Percentiles rank a stretch among this genome's conserved stretches.
Conservation (phyloP, 92 coral and sea anemone species). For the Palythoa grandiflora region DNA sequence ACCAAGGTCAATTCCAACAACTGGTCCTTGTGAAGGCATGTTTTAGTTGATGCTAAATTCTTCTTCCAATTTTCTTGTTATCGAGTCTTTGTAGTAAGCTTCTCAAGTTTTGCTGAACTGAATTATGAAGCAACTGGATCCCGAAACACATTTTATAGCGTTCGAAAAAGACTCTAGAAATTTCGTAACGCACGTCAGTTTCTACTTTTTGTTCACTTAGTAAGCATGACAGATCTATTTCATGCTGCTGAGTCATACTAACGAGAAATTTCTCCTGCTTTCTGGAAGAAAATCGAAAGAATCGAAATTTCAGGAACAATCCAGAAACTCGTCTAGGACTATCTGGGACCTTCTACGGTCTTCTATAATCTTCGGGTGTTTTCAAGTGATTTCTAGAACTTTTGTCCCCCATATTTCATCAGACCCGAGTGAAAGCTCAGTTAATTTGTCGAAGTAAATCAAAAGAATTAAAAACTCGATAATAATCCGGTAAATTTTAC, state of each 20-base stretch:
- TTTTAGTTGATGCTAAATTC: neutral
- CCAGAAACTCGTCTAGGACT: neutral
- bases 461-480: neutral
- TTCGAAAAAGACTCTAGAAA: neutral
- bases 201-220: slow-evolving; percentile 4
- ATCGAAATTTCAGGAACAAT: slow-evolving; percentile 20
- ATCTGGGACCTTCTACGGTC: neutral
- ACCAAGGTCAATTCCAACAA: slow-evolving; percentile 96
- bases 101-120: neutral
- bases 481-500: neutral
- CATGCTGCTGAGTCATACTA: neutral
- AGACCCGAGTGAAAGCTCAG: neutral
- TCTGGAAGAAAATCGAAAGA: slow-evolving; percentile 15
- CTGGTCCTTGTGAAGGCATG: slow-evolving; percentile 72
- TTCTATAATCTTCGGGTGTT: neutral
- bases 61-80: slow-evolving; percentile 1
- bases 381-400: neutral
- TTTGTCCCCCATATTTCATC: neutral
- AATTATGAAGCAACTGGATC: neutral
- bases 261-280: neutral
- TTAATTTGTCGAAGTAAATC: neutral
- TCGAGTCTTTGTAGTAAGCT: neutral
- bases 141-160: neutral
- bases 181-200: slow-evolving; percentile 6
- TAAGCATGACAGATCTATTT: slow-evolving; percentile 13